A percentile compares a stretch with the other conserved stretches of the same genome.
Conservation (phyloP, 1,140 invertebrate species). For the Dendroctonus valens region DNA sequence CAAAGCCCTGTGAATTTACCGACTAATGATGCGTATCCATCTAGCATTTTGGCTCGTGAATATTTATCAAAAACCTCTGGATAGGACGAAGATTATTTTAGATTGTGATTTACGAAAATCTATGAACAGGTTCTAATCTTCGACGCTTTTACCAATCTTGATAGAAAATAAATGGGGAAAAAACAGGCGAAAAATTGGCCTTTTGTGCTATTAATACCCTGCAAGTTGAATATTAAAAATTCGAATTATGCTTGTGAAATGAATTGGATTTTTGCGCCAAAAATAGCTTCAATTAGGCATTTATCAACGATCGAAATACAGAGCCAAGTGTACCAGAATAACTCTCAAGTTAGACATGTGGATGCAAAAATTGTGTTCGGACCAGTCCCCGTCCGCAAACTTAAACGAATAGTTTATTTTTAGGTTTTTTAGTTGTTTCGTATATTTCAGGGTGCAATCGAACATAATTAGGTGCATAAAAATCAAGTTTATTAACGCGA, state of each 20-base stretch:
- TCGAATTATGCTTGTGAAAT: not conserved
- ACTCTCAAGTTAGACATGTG: conserved; percentile 19
- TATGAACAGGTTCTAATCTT: no score
- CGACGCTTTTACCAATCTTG: no score
- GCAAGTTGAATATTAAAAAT: not conserved
- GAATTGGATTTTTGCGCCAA: no score
- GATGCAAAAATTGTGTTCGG: conserved; percentile 24
- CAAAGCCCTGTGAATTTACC: no score
- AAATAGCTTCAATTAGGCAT: conserved; percentile 20
- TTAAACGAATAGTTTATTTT: conserved; percentile 37
- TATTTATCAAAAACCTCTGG: no score
- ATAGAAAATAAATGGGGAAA: no score
- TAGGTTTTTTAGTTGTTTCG: conserved; percentile 17
- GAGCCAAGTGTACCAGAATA: conserved; percentile 32
- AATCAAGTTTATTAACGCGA: conserved; percentile 7
- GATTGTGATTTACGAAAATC: no score
- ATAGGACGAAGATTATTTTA: no score
- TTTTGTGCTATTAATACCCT: no score
- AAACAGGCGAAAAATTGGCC: no score
- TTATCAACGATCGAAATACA: conserved; percentile 25
- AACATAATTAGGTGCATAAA: conserved; percentile 33
- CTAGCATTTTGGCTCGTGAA: no score
- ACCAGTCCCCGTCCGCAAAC: conserved; percentile 35
- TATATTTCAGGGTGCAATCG: conserved; percentile 34
- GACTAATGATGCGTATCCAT: no score